These are phyloP conservation scores for Bursaphelenchus mucronatus DNA, from an alignment of 1,140 invertebrate species.

Conservation along the genomic window DNA sequence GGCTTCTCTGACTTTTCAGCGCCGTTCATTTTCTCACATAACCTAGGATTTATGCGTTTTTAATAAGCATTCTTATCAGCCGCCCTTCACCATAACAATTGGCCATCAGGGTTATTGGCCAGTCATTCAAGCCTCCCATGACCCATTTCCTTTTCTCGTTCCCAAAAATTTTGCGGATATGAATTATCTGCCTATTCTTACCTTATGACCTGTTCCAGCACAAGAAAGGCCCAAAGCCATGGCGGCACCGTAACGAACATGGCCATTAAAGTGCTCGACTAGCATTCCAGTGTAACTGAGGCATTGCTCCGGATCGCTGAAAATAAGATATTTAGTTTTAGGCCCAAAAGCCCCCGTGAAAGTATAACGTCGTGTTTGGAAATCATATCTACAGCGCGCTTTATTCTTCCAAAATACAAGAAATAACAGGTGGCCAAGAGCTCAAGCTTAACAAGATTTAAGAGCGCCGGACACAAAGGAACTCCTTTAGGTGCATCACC, in stretches of 20 bases:
- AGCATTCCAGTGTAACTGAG: constrained; percentile 64
- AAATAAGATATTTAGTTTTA: constrained; percentile 19
- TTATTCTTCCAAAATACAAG: background rate
- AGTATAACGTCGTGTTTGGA: background rate
- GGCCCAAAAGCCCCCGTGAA: background rate
- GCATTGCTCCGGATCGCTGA: constrained; percentile 59
- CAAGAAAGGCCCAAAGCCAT: constrained; percentile 98
- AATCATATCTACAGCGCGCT: background rate
- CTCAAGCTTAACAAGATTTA: too few relatives aligned
- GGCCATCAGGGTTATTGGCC: background rate
- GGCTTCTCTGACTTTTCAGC: too few relatives aligned
- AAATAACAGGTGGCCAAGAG: too few relatives aligned
- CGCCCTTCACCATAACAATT: constrained; percentile 9
- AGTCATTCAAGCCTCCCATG: constrained; percentile 1
- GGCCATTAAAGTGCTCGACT: constrained; percentile 97
- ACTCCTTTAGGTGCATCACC: too few relatives aligned
- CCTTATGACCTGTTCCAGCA: constrained; percentile 84
- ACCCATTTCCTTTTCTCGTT: background rate
- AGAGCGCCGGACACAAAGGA: too few relatives aligned
- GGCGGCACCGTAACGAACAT: constrained; percentile 95
- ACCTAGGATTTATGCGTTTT: background rate
- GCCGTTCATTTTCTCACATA: too few relatives aligned
- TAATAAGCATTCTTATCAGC: constrained; percentile 14
- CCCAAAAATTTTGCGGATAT: background rate
- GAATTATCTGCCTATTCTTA: constrained; percentile 29